Conservation (phyloP, 1,140 invertebrate species). For the Archivesica marissinica region DNA sequence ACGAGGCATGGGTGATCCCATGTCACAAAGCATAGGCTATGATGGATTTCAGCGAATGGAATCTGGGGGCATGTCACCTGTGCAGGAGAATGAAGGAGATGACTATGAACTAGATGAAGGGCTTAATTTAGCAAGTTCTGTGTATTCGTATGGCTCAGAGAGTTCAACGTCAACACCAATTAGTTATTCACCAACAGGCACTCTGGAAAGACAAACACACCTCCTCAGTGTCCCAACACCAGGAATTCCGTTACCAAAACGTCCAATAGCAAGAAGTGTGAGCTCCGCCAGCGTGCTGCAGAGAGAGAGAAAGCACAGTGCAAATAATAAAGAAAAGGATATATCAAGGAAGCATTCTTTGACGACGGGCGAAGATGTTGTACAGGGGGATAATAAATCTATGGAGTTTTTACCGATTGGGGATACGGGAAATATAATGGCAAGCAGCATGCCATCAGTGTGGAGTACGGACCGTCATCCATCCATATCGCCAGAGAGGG, state of each 20-base stretch:
- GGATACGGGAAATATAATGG: slow-evolving; percentile 64
- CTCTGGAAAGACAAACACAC: slow-evolving; percentile 63
- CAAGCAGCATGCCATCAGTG: slow-evolving; percentile 77
- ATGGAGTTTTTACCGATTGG: slow-evolving; percentile 74
- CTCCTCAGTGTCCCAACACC: slow-evolving; percentile 72
- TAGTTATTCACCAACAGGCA: slow-evolving; percentile 66
- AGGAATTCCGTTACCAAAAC: slow-evolving; percentile 70
- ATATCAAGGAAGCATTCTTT: slow-evolving; percentile 72
- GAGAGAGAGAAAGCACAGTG: slow-evolving; percentile 61
- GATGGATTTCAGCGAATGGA: slow-evolving; percentile 23
- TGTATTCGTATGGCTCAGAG: slow-evolving; percentile 46
- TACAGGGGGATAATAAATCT: slow-evolving; percentile 60
- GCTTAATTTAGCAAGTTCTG: neutral
- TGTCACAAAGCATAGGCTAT: neutral
- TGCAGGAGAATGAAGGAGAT: slow-evolving; percentile 42
- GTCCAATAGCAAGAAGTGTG: slow-evolving; percentile 74
- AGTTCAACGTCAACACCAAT: slow-evolving; percentile 71
- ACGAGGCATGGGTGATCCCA: neutral
- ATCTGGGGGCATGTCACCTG: slow-evolving; percentile 38
- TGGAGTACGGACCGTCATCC: slow-evolving; percentile 72
- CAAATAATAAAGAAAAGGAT: slow-evolving; percentile 64
- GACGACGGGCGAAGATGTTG: slow-evolving; percentile 69
- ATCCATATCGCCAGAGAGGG: slow-evolving; percentile 74
- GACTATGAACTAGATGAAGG: slow-evolving; percentile 51
- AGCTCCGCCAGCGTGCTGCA: slow-evolving; percentile 78